These are phyloP conservation scores for Epizoanthus ramosus DNA, from an alignment of 92 coral and sea anemone species.

Conservation along the genomic window DNA sequence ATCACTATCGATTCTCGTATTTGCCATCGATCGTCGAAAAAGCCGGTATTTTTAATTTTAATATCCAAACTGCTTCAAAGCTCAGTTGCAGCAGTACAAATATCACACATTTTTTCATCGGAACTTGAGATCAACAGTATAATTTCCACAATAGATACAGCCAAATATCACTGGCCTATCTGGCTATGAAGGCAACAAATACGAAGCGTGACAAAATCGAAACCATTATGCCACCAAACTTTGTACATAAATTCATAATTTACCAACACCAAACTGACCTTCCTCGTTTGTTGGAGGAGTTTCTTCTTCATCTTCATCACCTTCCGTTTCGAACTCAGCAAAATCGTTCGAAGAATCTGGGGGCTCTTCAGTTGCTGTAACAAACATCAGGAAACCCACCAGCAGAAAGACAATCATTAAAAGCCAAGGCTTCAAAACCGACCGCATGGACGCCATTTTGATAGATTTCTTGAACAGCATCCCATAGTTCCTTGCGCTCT, in stretches of 20 bases:
- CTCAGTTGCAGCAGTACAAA: no score
- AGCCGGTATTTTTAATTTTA: no score
- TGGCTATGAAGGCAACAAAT: no score
- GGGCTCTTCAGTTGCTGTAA: constrained; percentile 72
- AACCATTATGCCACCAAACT: not conserved
- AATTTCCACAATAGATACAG: no score
- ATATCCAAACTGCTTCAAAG: no score
- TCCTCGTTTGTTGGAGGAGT: constrained; percentile 46
- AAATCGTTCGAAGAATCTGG: constrained; percentile 86
- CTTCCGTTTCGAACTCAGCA: constrained; percentile 99
- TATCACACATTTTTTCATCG: no score
- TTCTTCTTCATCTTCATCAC: constrained; percentile 94
- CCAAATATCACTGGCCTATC: no score
- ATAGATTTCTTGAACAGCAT: not conserved
- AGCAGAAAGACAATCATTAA: constrained; percentile 72
- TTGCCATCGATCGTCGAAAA: no score
- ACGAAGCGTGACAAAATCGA: not conserved
- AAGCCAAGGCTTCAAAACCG: constrained; percentile 74
- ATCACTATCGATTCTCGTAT: no score
- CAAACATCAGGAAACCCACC: constrained; percentile 71
- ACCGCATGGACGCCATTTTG: constrained; percentile 74
- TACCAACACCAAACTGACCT: not conserved
- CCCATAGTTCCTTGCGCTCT: constrained; percentile 62
- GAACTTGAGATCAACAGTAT: no score
- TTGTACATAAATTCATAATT: not conserved